Evolutionary conservation across 1,140 invertebrate genomes (phyloP), one percentile per base, ranked within the genome.

Genomic region (Saccostrea echinata): DNA sequence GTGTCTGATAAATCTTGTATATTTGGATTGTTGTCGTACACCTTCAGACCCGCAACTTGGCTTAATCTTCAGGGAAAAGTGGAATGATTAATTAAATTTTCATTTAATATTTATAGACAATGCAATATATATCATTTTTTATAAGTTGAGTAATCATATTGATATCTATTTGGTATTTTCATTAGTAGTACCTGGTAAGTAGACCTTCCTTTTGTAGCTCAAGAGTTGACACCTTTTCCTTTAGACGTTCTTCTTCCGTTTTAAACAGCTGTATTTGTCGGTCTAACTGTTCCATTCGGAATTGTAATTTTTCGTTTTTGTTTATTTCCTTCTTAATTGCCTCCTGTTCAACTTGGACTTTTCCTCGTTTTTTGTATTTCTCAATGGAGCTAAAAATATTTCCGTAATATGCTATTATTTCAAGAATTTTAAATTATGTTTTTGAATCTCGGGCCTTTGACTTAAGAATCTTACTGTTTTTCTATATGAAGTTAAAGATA

Each of bases 1-100:
- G 21, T 53, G 35, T 83, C 81, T 3, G 81, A 83, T 18, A 83
- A 27, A 53, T 83, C 81, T 12, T 52, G 35, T 83, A 83, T 83
- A 1, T 27, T 53, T 9, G 81, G 81, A 24, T 83, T 83, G 16
- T 83, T 83, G 43, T 52, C 35, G 12, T 21, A 21, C 21, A 83
- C 21, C 12, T n/a, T 43, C 12, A 53, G 16, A 53, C 81, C 51
- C 8, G 81, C 81, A 12, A 83, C 24, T 83, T 83, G 33, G 24
- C 81, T 83, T 16, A 83, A 52, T 21, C 81, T 83, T 13, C 18
- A n/a, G n/a, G n/a, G n/a, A n/a, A n/a, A n/a, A 80, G 1, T 0
- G 18, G 1, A 30, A 33, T 80, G 27, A 30, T 21, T 0, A 61
- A 61, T 0, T 61, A 61, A 61, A 61, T 21, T 61, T 0, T 61